Evolutionary conservation across 35 echinoderm and acorn worm genomes (phyloP).

Genomic region (Chiridota heheva): DNA sequence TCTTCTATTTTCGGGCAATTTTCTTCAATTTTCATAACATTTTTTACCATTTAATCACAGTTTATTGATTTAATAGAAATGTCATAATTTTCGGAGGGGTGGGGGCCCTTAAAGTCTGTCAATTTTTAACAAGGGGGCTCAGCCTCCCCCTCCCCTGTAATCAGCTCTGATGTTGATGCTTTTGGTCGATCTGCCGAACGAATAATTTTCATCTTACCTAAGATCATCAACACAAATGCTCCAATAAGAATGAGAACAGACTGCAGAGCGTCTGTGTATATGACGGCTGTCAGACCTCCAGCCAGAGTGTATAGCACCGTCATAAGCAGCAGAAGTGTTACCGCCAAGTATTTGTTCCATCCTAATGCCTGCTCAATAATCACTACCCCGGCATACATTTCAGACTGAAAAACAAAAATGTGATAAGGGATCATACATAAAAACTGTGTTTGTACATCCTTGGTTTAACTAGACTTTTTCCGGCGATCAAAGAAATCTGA

Average conservation of each 20-base stretch:
- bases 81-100: too few relatives aligned
- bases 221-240: slow-evolving; percentile 62
- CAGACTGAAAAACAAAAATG: slow-evolving; percentile 50
- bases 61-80: too few relatives aligned
- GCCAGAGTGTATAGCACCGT: slow-evolving; percentile 83
- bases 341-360: slow-evolving; percentile 76
- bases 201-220: too few relatives aligned
- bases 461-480: neutral
- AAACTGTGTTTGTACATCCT: neutral
- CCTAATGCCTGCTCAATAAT: slow-evolving; percentile 86
- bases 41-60: too few relatives aligned
- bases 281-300: slow-evolving; percentile 92
- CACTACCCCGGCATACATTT: slow-evolving; percentile 91
- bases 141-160: too few relatives aligned
- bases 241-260: slow-evolving; percentile 83
- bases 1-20: too few relatives aligned
- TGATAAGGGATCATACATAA: neutral
- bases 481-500: neutral
- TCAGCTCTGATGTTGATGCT: too few relatives aligned
- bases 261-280: slow-evolving; percentile 94
- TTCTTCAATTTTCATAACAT: too few relatives aligned
- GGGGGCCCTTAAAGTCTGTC: too few relatives aligned
- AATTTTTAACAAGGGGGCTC: neutral
- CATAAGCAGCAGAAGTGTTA: slow-evolving; percentile 63
- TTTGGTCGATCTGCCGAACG: too few relatives aligned